phyloP scores from a whole-genome alignment of 2,797 vertebrate genomes.

The Leptodactylus fallax region DNA sequence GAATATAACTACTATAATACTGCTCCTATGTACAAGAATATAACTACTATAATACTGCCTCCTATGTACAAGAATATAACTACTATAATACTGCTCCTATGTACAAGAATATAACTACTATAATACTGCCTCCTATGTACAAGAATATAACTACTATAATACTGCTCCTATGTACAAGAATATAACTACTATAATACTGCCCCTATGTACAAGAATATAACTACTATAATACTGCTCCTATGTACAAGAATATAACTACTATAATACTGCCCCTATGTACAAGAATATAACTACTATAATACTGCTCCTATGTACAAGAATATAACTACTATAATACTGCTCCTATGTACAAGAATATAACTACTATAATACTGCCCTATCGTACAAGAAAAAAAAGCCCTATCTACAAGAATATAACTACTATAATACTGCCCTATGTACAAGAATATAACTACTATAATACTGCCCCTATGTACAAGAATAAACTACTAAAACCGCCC shows the following conservation, averaged over 20 bases:
- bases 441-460: neutral
- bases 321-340: neutral
- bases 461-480: too few species aligned
- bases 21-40: neutral
- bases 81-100: too few species aligned
- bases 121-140: neutral
- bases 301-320: neutral
- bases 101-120: too few species aligned
- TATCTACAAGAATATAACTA: too few species aligned
- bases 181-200: constrained; percentile 11
- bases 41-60: too few species aligned
- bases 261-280: constrained; percentile 4
- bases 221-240: constrained; percentile 13
- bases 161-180: constrained; percentile 1
- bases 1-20: constrained; percentile 17
- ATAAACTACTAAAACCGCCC: too few species aligned
- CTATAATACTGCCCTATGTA: too few species aligned
- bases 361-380: too few species aligned
- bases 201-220: constrained; percentile 3
- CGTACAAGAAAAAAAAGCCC: too few species aligned
- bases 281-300: constrained; percentile 13
- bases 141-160: constrained; percentile 11
- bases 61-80: too few species aligned
- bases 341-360: too few species aligned
- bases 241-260: neutral